Evolutionary conservation across 2,797 vertebrate genomes (phyloP).

Genomic region (Poeciliopsis paucimaculata): DNA sequence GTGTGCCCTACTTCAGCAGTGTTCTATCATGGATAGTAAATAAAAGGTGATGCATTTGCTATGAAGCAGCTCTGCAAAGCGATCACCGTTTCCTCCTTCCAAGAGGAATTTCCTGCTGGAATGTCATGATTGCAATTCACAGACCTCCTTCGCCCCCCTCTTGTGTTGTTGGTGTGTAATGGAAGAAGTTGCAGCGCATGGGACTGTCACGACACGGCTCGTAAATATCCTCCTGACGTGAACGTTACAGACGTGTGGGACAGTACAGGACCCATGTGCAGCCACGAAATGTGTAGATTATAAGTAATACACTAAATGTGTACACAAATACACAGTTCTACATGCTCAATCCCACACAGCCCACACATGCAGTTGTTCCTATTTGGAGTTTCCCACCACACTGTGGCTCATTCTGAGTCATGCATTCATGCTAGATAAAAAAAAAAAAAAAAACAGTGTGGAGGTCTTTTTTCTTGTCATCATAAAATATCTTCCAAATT

Average conservation of each 20-base stretch:
- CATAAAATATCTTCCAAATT: background rate
- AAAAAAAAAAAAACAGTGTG: constrained; percentile 5
- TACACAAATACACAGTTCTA: background rate
- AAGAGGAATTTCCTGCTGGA: constrained; percentile 58
- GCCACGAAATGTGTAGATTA: constrained; percentile 29
- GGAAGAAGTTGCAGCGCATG: constrained; percentile 44
- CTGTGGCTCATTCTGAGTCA: constrained; percentile 72
- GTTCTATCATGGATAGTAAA: background rate
- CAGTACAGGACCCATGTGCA: constrained; percentile 5
- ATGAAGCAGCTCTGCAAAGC: background rate
- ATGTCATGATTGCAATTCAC: constrained; percentile 51
- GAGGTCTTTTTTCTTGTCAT: constrained; percentile 26
- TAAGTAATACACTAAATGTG: constrained; percentile 19
- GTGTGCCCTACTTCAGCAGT: background rate
- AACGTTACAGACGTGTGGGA: constrained; percentile 47
- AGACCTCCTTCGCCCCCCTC: constrained; percentile 5
- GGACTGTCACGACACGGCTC: constrained; percentile 52
- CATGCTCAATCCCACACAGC: constrained; percentile 35
- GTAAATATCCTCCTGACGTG: constrained; percentile 43
- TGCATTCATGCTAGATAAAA: constrained; percentile 28
- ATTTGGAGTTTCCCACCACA: constrained; percentile 55
- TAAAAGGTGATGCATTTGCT: constrained; percentile 10
- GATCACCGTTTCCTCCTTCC: constrained; percentile 5
- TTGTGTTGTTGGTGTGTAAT: constrained; percentile 32
- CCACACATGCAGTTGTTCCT: constrained; percentile 49